phyloP scores from a whole-genome alignment of 2,888 invertebrate species.

The Athalia cordata region DNA sequence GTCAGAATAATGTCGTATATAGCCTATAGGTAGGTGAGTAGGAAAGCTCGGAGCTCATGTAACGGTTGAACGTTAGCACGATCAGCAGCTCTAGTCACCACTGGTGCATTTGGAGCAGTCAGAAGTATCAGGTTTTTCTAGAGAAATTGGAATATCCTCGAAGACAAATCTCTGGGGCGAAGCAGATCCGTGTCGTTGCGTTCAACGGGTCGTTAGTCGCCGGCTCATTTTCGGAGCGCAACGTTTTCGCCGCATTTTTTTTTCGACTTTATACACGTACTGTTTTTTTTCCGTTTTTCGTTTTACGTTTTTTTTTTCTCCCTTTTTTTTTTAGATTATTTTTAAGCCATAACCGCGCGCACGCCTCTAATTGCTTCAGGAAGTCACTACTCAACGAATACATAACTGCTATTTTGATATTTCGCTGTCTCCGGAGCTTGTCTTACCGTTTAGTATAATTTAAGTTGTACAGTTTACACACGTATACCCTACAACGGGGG shows the following conservation, averaged over 20 bases:
- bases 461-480: constrained; percentile 11
- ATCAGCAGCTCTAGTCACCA: no score
- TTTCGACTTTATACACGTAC: constrained; percentile 18
- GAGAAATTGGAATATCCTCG: constrained; percentile 48
- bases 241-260: constrained; percentile 13
- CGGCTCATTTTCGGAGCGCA: constrained; percentile 46
- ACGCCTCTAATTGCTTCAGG: constrained; percentile 55
- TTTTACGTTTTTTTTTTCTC: constrained; percentile 47
- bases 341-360: constrained; percentile 51
- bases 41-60: not conserved
- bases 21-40: no score
- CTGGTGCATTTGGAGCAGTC: constrained; percentile 11
- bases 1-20: no score
- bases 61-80: not conserved
- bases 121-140: not conserved
- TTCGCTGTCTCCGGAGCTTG: constrained; percentile 44
- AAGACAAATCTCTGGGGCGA: constrained; percentile 65
- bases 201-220: constrained; percentile 65
- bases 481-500: not conserved
- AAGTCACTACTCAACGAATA: constrained; percentile 56
- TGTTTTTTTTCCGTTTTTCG: constrained; percentile 49
- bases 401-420: constrained; percentile 55
- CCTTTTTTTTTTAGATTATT: constrained; percentile 56
- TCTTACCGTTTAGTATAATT: constrained; percentile 38
- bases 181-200: constrained; percentile 57